Percentiles rank a stretch among this genome's conserved stretches.
phyloP scores from a whole-genome alignment of 2,888 invertebrate genomes.

The Plebejus argus region DNA sequence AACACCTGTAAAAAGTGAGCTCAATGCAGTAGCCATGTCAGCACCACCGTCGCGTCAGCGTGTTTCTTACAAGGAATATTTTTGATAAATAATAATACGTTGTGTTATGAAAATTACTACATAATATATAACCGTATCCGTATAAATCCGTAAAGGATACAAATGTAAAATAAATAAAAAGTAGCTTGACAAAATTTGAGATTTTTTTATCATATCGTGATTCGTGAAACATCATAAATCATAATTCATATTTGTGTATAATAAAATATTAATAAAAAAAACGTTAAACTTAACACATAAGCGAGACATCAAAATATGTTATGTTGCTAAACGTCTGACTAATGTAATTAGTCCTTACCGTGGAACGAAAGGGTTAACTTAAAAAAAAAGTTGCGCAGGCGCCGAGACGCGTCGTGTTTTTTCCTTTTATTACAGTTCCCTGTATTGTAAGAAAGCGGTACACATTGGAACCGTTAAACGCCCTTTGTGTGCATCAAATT shows the following conservation, averaged over 20 bases:
- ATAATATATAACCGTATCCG: no score
- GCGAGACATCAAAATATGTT: neutral
- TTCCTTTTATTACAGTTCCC: constrained; percentile 25
- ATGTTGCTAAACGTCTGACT: neutral
- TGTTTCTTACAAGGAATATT: neutral
- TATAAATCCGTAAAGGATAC: no score
- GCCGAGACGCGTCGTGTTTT: constrained; percentile 42
- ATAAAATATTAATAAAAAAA: neutral
- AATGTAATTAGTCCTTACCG: neutral
- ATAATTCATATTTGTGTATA: no score
- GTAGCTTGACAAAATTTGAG: no score
- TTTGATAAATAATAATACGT: neutral
- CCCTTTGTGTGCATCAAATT: constrained; percentile 21
- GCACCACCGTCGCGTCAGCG: neutral
- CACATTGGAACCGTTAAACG: constrained; percentile 17
- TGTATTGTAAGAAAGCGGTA: constrained; percentile 28
- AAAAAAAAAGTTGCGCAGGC: constrained; percentile 44
- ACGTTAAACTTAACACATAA: neutral
- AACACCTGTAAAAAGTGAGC: constrained; percentile 1
- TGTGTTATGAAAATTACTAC: no score
- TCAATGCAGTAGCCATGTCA: neutral
- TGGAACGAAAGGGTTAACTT: constrained; percentile 24
- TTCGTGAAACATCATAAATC: no score
- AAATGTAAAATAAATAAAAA: no score
- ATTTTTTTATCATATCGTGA: no score